Base-by-base conservation (phyloP, 2,797 vertebrate species). In the Megalops cyprinoides region DNA sequence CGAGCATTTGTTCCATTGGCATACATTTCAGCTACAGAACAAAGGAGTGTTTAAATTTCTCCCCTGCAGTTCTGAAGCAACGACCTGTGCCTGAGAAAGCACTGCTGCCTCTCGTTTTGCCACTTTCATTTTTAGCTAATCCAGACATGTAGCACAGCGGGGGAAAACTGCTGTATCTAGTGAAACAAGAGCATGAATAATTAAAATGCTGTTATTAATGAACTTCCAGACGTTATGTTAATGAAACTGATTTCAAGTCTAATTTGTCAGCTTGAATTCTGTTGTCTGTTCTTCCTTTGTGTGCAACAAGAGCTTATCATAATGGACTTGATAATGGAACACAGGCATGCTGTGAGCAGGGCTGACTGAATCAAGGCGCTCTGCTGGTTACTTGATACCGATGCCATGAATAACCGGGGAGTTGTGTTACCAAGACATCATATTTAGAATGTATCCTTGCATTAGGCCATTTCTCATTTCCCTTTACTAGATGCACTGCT, bases 131-230 rank as follows among this genome's bases (percentile, higher is more conserved):
- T 85, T 93, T 89, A 93, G 92, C 92, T 94, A 95, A 94, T 95
- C 92, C 92, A 94, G 91, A 95, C 90, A 91, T 92, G 92, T 92
- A 89, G 90, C 95, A 90, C 95, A 95, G 94, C 93, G 88, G 93
- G 95, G 91, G 91, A 91, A 95, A 96, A 95, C 92, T 91, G 92
- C 94, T 96, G 92, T 92, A 95, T 96, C 93, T 91, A 90, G 92
- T 94, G 93, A 95, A 96, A 96, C 94, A 95, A 95, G 95, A 95
- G 90, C 94, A 96, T 96, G 94, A 96, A 97, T 96, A 96, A 96
- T 96, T 95, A 95, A 97, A 96, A 93, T 89, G 83, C 90, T 85
- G 89, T 96, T 96, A 96, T 96, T 96, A 96, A 97, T 96, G 94
- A 96, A 96, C 93, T 95, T 96, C 91, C 90, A 94, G 92, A 94